Base-by-base conservation (phyloP, 2,888 invertebrate species). In the Noctua fimbriata region DNA sequence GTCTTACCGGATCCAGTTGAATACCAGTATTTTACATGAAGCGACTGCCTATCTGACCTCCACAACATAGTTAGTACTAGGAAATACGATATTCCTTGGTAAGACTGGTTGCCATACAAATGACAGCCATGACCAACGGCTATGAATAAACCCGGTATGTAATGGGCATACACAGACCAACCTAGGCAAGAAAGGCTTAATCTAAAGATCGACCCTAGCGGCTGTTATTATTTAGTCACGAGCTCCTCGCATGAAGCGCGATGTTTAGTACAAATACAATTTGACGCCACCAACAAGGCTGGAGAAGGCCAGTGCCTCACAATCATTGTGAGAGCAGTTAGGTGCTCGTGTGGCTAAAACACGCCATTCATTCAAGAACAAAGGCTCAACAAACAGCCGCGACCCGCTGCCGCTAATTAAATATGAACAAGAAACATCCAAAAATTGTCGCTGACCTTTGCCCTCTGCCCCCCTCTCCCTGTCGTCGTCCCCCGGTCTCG, bases 381-480 rank as follows among this genome's bases (percentile, higher is more conserved):
- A 82, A 88, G 84, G 79, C 73, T 74, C 44, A 69, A 78, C 80
- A 76, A 88, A 87, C 69, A 76, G 76, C 69, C 76, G 73, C 63
- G 73, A 70, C 78, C 75, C 76, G 63, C 76, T 78, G 75, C 82
- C 75, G 55, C 78, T 87, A 79, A 88, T 87, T 88, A 83, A 84
- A 88, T 84, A 87, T 87, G 78, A 84, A 87, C 82, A 86, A 81
- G 87, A 78, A 88, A 88, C 80, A 80, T 84, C 71, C 87, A 87
- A 88, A 87, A 87, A 84, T 81, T 81, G 89, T 79, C 81, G 41
- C 78, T 72, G 74, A 77, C 71, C 81, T 81, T 69, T 84, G 71
- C 78, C 84, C 74, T 71, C 69, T 7, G 9, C 6, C 69, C 63
- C 47, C 63, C 14, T 7, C n/a, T 36, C 24, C 1, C 14, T 12